Evolutionary conservation across 2,888 invertebrate species (phyloP).

Genomic region (Heliconius charithonia): DNA sequence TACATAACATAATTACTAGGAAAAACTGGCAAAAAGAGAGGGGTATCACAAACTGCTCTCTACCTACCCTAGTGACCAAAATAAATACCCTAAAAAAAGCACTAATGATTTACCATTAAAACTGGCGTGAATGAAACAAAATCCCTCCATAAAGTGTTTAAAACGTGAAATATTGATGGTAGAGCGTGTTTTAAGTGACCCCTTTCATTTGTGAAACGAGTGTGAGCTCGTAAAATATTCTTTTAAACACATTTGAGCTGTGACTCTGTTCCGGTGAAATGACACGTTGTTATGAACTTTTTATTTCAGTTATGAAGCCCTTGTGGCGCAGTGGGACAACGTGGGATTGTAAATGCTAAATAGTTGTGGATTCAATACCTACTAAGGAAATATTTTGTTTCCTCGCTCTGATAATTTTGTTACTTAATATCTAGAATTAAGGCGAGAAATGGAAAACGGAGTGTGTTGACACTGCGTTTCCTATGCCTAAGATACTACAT

Average conservation of each 20-base stretch:
- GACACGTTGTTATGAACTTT: slow-evolving; percentile 26
- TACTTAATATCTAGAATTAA: background rate
- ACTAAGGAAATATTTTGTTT: background rate
- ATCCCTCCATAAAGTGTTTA: slow-evolving; percentile 67
- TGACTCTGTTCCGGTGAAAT: slow-evolving; percentile 39
- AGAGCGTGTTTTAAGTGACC: slow-evolving; percentile 51
- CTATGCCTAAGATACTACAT: background rate
- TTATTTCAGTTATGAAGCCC: slow-evolving; percentile 8
- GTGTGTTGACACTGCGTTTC: background rate
- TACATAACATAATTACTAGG: slow-evolving; percentile 56
- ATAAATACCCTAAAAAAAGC: background rate
- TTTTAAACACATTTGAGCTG: slow-evolving; percentile 44
- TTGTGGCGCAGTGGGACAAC: background rate
- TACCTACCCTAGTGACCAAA: background rate
- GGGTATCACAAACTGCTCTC: background rate
- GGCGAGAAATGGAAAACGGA: background rate
- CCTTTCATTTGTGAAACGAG: slow-evolving; percentile 54
- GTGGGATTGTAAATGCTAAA: background rate
- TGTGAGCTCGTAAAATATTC: slow-evolving; percentile 53
- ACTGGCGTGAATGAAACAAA: slow-evolving; percentile 71
- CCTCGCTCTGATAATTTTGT: background rate
- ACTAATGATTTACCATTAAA: background rate
- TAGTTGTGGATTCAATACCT: background rate
- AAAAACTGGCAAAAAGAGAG: background rate
- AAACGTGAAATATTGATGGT: slow-evolving; percentile 63